Percentiles rank a stretch among this genome's conserved stretches.
Evolutionary conservation across 1,140 invertebrate species (phyloP).

Genomic region (Drosophila albomicans): DNA sequence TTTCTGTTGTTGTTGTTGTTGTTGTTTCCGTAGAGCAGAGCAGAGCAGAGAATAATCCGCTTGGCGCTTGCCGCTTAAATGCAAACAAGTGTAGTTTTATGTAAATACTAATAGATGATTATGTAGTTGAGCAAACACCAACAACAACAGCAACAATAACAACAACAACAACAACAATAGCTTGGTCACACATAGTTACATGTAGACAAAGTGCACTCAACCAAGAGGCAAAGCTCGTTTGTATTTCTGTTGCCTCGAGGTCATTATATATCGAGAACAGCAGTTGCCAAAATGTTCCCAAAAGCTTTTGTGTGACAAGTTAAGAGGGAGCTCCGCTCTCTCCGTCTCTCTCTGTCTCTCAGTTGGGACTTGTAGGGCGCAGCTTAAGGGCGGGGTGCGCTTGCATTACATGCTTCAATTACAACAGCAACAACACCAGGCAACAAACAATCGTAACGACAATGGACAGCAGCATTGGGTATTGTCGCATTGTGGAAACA

Average conservation of each 20-base stretch:
- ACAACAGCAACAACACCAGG: constrained; percentile 57
- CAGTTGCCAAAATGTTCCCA: constrained; percentile 82
- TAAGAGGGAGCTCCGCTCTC: constrained; percentile 5
- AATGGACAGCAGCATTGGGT: constrained; percentile 56
- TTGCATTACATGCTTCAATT: constrained; percentile 81
- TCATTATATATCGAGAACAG: constrained; percentile 83
- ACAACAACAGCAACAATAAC: constrained; percentile 60
- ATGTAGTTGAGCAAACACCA: constrained; percentile 81
- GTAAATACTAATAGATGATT: constrained; percentile 83
- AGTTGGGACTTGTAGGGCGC: constrained; percentile 2
- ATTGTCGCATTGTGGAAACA: constrained; percentile 70
- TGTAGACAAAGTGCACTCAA: constrained; percentile 81
- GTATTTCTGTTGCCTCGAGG: constrained; percentile 69
- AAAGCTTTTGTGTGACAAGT: constrained; percentile 80
- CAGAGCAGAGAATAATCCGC: constrained; percentile 74
- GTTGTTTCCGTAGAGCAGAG: constrained; percentile 2
- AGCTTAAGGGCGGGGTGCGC: constrained; percentile 26
- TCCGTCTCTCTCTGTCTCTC: too few relatives aligned
- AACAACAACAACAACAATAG: constrained; percentile 37
- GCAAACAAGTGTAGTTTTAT: constrained; percentile 82
- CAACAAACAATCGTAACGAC: constrained; percentile 46
- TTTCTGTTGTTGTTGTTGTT: neutral
- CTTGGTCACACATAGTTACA: constrained; percentile 80
- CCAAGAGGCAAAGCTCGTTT: constrained; percentile 71
- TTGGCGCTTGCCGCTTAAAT: constrained; percentile 73